These are phyloP conservation scores for Perizoma flavofasciatum DNA, from an alignment of 2,888 invertebrate species.

Conservation along the genomic window DNA sequence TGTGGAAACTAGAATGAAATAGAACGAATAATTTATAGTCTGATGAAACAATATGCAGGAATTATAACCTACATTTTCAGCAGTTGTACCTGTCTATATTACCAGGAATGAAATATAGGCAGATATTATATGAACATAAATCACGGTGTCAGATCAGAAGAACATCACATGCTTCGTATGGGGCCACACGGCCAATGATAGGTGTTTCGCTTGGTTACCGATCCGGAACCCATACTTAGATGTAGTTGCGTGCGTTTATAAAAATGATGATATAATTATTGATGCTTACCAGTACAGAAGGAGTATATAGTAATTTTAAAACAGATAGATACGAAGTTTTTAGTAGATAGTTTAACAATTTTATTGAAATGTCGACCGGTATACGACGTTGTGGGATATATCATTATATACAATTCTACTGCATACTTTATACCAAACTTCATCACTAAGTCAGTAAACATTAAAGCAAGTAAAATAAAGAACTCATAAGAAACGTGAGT, in stretches of 20 bases:
- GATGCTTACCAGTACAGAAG: conserved; percentile 2
- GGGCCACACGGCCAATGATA: conserved; percentile 49
- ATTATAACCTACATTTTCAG: conserved; percentile 14
- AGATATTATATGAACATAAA: not conserved
- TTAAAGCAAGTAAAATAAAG: conserved; percentile 24
- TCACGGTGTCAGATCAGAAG: not conserved
- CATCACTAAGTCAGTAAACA: conserved; percentile 20
- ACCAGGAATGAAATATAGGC: conserved; percentile 1
- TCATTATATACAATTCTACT: too few species aligned
- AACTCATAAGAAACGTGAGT: conserved; percentile 51
- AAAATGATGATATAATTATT: conserved; percentile 12
- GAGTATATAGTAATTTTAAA: too few species aligned
- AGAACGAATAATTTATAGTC: conserved; percentile 15
- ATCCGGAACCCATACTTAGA: conserved; percentile 44
- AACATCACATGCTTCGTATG: conserved; percentile 9
- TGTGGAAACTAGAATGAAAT: conserved; percentile 15
- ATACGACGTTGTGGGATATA: too few species aligned
- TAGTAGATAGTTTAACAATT: too few species aligned
- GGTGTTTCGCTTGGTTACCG: conserved; percentile 52
- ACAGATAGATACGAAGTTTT: too few species aligned
- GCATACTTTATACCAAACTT: conserved; percentile 1
- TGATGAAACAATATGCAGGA: conserved; percentile 7
- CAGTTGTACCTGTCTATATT: not conserved
- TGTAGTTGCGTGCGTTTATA: conserved; percentile 24
- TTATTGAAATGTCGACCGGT: too few species aligned